Base-by-base conservation (phyloP, 2,888 invertebrate species). In the Tethea ocularis region DNA sequence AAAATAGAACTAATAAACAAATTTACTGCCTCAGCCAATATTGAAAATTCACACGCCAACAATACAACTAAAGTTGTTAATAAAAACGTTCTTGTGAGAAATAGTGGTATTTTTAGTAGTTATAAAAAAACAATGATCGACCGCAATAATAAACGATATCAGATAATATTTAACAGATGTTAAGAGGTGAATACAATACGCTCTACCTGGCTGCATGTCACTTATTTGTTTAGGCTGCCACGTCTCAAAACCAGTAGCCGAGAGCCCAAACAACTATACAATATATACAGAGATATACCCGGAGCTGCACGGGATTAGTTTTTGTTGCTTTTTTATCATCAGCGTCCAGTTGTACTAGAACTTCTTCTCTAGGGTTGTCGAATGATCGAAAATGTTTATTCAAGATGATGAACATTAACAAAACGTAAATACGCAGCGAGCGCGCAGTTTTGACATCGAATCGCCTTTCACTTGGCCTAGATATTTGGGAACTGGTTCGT, bases 391-490 rank as follows among this genome's bases (percentile, higher is more conserved):
- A 61, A 59, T 68, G 67, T 55, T 62, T 17, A 20, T 46, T 22
- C 20, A 23, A 64, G 66, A 66, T 65, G 60, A 58, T 62, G 61
- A 62, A 66, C 66, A 65, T 66, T 72, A 70, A 68, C 67, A 68
- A 68, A 75, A 80, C 82, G 52, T 69, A 75, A 80, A 81, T 85
- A 80, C 82, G 82, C 82, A 76, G 70, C 76, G 68, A 71, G 71
- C 67, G 71, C 75, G 68, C 70, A 81, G 78, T 89, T 88, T 86
- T 86, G 86, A 86, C 87, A 84, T 78, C 84, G 83, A 77, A 75
- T 83, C 84, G 88, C 92, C 92, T 93, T 93, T 93, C 92, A 91
- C 92, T 91, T 84, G 92, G 87, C 92, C 92, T 86, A 89, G 87
- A 91, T 92, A 88, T 90, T 92, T 91, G 64, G 88, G 86, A 91